A percentile compares a stretch with the other conserved stretches of the same genome.
phyloP scores from a whole-genome alignment of 2,888 invertebrate species.

The Drosophila siamana region DNA sequence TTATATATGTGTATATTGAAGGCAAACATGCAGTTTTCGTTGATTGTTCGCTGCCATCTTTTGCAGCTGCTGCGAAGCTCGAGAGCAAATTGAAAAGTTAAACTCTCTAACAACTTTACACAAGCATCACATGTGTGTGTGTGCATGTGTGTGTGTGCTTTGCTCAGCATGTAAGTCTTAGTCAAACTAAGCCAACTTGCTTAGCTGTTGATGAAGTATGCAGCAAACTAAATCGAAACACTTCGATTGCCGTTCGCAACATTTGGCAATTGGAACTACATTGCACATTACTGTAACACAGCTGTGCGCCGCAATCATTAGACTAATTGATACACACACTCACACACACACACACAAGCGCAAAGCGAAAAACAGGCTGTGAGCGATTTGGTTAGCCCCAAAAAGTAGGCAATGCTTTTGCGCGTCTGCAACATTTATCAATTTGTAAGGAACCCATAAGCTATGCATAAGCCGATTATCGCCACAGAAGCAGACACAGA shows the following conservation, averaged over 20 bases:
- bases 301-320: conserved; percentile 57
- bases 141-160: background rate
- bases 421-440: conserved; percentile 58
- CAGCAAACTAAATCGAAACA: conserved; percentile 18
- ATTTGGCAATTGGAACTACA: conserved; percentile 18
- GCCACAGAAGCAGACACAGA: conserved; percentile 16
- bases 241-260: conserved; percentile 18
- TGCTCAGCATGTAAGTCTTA: conserved; percentile 9
- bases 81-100: conserved; percentile 68
- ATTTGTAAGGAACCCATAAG: conserved; percentile 48
- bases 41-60: conserved; percentile 13
- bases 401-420: conserved; percentile 41
- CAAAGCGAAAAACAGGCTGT: conserved; percentile 7
- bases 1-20: conserved; percentile 40
- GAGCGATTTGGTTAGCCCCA: conserved; percentile 28
- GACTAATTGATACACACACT: conserved; percentile 56
- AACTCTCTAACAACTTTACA: conserved; percentile 52
- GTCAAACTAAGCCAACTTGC: conserved; percentile 45
- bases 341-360: background rate
- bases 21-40: conserved; percentile 46
- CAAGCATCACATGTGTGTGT: conserved; percentile 26
- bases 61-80: conserved; percentile 32
- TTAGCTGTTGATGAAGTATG: conserved; percentile 24
- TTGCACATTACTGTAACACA: conserved; percentile 14
- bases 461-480: conserved; percentile 74